These are phyloP conservation scores for Muricea muricata DNA, from an alignment of 92 coral and sea anemone genomes.

Conservation along the genomic window DNA sequence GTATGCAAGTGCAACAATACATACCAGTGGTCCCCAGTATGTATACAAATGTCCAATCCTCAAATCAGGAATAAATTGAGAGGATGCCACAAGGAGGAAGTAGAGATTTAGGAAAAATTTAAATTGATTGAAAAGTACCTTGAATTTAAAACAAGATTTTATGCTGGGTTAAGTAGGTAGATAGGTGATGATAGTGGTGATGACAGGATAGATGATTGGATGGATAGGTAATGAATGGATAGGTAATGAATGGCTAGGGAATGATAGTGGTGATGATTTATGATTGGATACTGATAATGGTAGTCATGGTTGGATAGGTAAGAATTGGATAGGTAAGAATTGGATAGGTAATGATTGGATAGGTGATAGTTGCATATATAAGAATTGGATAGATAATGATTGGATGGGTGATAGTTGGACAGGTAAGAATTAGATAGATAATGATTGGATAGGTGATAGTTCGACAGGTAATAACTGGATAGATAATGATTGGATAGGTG, in stretches of 20 bases:
- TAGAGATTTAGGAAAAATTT: conserved; percentile 93
- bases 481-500: background rate
- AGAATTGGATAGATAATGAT: background rate
- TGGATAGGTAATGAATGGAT: background rate
- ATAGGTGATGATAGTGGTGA: background rate
- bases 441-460: too few relatives aligned
- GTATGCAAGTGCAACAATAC: too few relatives aligned
- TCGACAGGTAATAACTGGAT: background rate
- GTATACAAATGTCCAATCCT: conserved; percentile 93
- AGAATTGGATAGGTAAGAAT: background rate
- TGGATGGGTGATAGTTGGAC: background rate
- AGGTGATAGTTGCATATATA: background rate
- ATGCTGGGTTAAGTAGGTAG: background rate
- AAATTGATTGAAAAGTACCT: conserved; percentile 93
- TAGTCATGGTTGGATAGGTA: background rate
- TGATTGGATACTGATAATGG: background rate
- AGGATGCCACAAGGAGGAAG: conserved; percentile 83
- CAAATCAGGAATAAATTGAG: conserved; percentile 91
- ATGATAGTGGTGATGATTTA: too few relatives aligned
- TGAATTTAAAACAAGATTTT: conserved; percentile 13
- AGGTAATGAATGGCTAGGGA: background rate
- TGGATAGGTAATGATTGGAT: background rate
- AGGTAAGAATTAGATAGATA: too few relatives aligned
- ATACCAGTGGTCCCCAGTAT: conserved; percentile 99
- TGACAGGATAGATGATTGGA: background rate